Base-by-base conservation (phyloP, 23 tunicate species). In the Trididemnum clinides region DNA sequence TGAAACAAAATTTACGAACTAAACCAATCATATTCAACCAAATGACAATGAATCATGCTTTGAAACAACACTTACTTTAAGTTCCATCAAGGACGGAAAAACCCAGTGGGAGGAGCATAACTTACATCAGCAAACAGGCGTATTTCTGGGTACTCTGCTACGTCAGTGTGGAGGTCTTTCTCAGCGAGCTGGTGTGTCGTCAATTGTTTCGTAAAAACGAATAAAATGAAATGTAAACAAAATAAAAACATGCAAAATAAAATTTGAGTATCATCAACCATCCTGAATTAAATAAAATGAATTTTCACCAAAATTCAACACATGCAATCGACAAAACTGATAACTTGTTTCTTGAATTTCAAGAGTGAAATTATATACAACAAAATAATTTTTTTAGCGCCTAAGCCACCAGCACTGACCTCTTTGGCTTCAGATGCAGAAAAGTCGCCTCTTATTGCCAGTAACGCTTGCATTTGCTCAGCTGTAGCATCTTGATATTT, bases 401-500 rank as follows among this genome's bases (percentile, higher is more conserved):
- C 6, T 33, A 28, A 21, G 15, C 28, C 44, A 82, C 0, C 15
- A 0, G 25, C 1, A 28, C 50, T 50, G n/a, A 90, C 95, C 90
- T 92, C 97, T 88, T 82, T 88, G 1, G 92, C 91, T 64, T 92
- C 97, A 31, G 51, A 37, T 15, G 81, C 80, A 1, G 97, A 87
- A 62, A 87, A 92, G 69, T 92, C 97, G 20, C 97, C 97, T 30
- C 97, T 72, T 4, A 92, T 87, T 0, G 97, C 97, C 0, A 92
- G 82, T 27, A 92, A 58, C 0, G 97, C 92, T 75, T 88, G 87
- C 84, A 92, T 28, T 54, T 92, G 97, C 28, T 92, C 97, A 6
- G 71, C 84, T 38, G 84, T 77, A 34, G 88, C 88, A 51, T 92
- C 97, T 19, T 86, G 66, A 82, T 92, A 92, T 71, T 92, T 92